These are phyloP conservation scores for Clytia hemisphaerica DNA, from an alignment of 30 jellyfish, hydroid and myxozoan species.

Conservation along the genomic window DNA sequence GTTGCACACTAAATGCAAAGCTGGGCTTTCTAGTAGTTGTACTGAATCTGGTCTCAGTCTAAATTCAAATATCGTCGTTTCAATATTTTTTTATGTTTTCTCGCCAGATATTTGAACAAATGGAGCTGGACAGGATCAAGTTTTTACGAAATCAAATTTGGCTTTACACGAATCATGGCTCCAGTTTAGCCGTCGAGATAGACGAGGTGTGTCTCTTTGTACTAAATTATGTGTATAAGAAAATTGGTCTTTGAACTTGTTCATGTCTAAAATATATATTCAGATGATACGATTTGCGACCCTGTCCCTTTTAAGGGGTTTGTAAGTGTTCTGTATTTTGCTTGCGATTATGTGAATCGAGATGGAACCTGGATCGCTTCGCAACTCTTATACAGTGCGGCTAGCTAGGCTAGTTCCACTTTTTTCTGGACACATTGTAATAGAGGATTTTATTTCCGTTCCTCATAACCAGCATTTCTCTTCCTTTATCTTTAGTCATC, in stretches of 20 bases:
- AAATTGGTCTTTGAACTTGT: neutral
- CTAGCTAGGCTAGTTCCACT: too few species aligned
- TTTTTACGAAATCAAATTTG: slow-evolving; percentile 81
- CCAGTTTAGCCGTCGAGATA: slow-evolving; percentile 49
- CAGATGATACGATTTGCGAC: neutral
- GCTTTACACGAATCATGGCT: slow-evolving; percentile 69
- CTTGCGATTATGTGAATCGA: too few species aligned
- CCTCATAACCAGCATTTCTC: too few species aligned
- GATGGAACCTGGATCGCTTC: too few species aligned
- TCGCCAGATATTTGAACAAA: slow-evolving; percentile 52
- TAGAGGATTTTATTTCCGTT: too few species aligned
- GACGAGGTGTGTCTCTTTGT: slow-evolving; percentile 55
- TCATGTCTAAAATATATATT: neutral
- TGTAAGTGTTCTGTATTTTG: too few species aligned
- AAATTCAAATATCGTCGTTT: neutral
- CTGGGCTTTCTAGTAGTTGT: too few species aligned
- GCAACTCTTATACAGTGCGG: too few species aligned
- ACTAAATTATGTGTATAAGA: neutral
- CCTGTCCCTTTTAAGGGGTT: neutral
- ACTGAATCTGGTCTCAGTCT: too few species aligned
- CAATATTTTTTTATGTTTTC: neutral
- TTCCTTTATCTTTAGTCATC: too few species aligned
- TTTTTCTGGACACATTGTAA: too few species aligned
- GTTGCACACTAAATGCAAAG: too few species aligned
- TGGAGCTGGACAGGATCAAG: slow-evolving; percentile 73